Evolutionary conservation across 2,888 invertebrate genomes (phyloP), one percentile per base, ranked within the genome.

Genomic region (Pelosia muscerda): DNA sequence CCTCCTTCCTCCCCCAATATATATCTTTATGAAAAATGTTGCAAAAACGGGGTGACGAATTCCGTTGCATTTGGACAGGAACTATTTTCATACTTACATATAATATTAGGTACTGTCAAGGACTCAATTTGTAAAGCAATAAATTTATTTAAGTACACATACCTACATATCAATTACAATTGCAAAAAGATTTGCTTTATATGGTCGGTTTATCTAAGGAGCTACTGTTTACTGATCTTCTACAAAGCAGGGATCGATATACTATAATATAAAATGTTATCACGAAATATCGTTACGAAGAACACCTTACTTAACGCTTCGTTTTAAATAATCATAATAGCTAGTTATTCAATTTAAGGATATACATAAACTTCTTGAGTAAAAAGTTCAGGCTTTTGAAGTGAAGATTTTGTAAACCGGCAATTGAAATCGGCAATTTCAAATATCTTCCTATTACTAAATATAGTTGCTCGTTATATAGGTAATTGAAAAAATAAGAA

Each of bases 111-210:
- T 72, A 70, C 80, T 84, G 88, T 87, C 86, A 86, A 86, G 84
- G 88, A 85, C 85, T 78, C 75, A 66, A 58, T 83, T 84, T 87
- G 89, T 78, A 88, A 91, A 90, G 75, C 81, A 87, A 85, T 90
- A 91, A 86, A 89, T 92, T n/a, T n/a, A n/a, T n/a, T n/a, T n/a
- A n/a, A n/a, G n/a, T n/a, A n/a, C n/a, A n/a, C n/a, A n/a, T n/a
- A n/a, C n/a, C n/a, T n/a, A n/a, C n/a, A n/a, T n/a, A n/a, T n/a
- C n/a, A n/a, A n/a, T n/a, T n/a, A n/a, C n/a, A n/a, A n/a, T n/a
- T n/a, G n/a, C n/a, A n/a, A n/a, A n/a, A n/a, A n/a, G n/a, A n/a
- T n/a, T n/a, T n/a, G 72, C 79, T 77, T 85, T 84, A 81, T 72
- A 66, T 54, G 68, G 63, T 56, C 49, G 62, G 66, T 63, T 64